Evolutionary conservation across 2,113 vertebrate genomes (phyloP).

Genomic region (Oenanthe oenanthe): DNA sequence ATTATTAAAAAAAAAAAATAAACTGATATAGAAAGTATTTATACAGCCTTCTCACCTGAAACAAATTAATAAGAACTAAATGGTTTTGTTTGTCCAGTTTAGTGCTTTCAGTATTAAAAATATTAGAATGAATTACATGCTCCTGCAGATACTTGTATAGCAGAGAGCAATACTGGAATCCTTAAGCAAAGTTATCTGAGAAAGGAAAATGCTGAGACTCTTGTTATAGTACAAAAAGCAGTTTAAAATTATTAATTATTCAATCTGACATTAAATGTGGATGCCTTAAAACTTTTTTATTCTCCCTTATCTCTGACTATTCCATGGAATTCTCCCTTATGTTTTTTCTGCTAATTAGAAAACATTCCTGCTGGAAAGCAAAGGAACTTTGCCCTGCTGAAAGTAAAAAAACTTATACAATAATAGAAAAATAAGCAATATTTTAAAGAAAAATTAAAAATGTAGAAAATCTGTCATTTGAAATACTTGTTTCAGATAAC

Average conservation of each 20-base stretch:
- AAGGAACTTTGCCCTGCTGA: not conserved
- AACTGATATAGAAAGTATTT: not conserved
- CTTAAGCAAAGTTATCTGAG: not conserved
- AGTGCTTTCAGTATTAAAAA: not conserved
- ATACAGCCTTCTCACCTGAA: not conserved
- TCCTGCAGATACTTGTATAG: not conserved
- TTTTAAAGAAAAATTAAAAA: not conserved
- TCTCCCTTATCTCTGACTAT: not conserved
- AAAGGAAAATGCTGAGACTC: not conserved
- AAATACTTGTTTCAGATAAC: not conserved
- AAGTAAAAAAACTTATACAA: not conserved
- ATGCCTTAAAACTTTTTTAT: not conserved
- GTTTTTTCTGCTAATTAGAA: not conserved
- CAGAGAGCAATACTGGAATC: not conserved
- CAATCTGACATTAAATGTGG: not conserved
- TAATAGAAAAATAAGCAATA: not conserved
- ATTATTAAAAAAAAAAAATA: not conserved
- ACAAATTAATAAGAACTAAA: not conserved
- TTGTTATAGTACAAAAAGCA: not conserved
- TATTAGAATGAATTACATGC: not conserved
- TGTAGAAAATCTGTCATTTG: not conserved
- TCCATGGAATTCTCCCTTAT: not conserved
- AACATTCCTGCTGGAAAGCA: accelerated
- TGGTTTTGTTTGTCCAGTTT: not conserved
- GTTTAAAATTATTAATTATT: not conserved